Percentiles rank a stretch among this genome's conserved stretches.
Conservation (phyloP, 2,797 vertebrate species). For the Sternotherus odoratus region DNA sequence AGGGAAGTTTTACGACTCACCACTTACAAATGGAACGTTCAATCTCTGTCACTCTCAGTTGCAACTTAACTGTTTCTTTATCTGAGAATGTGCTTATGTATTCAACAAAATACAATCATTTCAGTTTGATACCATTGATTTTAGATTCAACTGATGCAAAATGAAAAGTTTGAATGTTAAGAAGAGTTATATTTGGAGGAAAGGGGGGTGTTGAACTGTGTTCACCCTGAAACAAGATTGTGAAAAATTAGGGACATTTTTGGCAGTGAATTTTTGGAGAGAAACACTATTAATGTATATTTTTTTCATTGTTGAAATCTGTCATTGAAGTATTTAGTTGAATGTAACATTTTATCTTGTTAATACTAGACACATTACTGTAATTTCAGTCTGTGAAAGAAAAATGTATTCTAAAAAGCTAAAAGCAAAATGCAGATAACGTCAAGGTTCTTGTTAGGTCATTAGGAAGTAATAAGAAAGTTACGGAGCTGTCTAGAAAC, state of each 20-base stretch:
- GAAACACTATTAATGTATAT: neutral
- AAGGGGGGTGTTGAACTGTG: neutral
- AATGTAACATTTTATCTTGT: neutral
- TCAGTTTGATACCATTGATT: neutral
- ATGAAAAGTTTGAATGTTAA: neutral
- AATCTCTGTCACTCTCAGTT: neutral
- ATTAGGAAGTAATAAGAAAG: neutral
- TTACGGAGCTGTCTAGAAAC: neutral
- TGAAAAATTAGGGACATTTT: neutral
- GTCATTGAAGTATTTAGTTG: neutral
- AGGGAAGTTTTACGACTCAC: neutral
- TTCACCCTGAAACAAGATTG: slow-evolving; percentile 3
- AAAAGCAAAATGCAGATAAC: neutral
- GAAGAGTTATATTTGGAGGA: neutral
- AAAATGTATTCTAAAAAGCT: neutral
- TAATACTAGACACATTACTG: neutral
- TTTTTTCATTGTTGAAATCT: neutral
- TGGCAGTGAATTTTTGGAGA: neutral
- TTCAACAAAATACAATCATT: neutral
- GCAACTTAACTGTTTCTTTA: neutral
- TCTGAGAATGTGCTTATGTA: neutral
- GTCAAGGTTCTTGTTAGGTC: neutral
- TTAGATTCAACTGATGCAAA: neutral
- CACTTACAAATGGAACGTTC: neutral
- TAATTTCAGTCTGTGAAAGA: neutral